These are phyloP conservation scores for Homarus americanus DNA, from an alignment of 1,140 invertebrate genomes.

Conservation along the genomic window DNA sequence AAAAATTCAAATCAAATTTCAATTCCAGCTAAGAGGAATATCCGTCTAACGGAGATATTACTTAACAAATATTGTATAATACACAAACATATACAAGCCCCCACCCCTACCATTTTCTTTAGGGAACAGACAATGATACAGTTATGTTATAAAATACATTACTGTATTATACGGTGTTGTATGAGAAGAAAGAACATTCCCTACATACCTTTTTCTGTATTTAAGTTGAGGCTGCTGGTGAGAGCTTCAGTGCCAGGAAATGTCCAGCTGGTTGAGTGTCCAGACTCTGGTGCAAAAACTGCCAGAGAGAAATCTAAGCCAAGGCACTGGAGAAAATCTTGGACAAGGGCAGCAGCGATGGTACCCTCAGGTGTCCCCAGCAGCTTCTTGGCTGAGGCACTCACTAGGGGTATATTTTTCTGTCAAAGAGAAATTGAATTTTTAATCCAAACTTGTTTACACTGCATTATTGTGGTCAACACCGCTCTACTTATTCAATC, in stretches of 20 bases:
- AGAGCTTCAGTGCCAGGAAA: constrained; percentile 37
- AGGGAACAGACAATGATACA: too few species aligned
- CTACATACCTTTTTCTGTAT: background rate
- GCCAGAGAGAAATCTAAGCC: constrained; percentile 68
- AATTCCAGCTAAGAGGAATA: too few species aligned
- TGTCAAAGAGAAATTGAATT: too few species aligned
- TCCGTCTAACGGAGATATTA: too few species aligned
- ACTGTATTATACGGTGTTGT: too few species aligned
- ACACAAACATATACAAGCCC: too few species aligned
- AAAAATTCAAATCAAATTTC: too few species aligned
- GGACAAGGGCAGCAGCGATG: constrained; percentile 61
- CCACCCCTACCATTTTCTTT: too few species aligned
- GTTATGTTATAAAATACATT: background rate
- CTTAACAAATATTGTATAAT: too few species aligned
- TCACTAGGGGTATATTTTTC: constrained; percentile 64
- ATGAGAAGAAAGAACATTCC: background rate
- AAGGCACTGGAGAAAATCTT: constrained; percentile 69
- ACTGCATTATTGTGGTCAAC: too few species aligned
- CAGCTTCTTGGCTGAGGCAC: constrained; percentile 37
- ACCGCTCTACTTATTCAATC: too few species aligned
- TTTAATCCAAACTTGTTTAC: too few species aligned
- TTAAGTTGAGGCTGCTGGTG: background rate
- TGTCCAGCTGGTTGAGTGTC: constrained; percentile 34
- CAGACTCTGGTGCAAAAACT: constrained; percentile 71
- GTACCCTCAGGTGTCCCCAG: constrained; percentile 54